Base-by-base conservation (phyloP, 2,797 vertebrate genomes). In the Rhincodon typus region DNA sequence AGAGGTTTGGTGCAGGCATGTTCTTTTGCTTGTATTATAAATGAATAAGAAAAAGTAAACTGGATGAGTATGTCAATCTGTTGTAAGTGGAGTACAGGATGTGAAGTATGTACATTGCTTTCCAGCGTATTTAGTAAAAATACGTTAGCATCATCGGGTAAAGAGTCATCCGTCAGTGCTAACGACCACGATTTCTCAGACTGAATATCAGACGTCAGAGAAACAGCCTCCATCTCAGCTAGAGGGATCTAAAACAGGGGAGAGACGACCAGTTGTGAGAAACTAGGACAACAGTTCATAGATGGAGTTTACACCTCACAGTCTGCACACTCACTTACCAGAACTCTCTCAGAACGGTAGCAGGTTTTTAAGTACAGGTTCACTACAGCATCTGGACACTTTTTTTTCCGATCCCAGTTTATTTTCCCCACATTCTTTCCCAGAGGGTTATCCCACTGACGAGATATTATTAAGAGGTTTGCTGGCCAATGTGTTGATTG, bases 211-310 rank as follows among this genome's bases (percentile, higher is more conserved):
- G 98, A 99, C 98, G 98, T 98, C 99, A 99, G 98, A 99, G 99
- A 99, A 97, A 99, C 98, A 98, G 98, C 99, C 98, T 99, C 99
- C 99, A 99, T 99, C 98, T 99, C 99, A 97, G 99, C 99, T 98
- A 99, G 98, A 98, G 98, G 99, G 97, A 99, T 99, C 99, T 99
- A 98, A 62, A 98, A 98, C 97, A 97, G 97, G 98, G 98, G 98
- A 99, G 98, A 99, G 98, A 99, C 97, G 98, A 98, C 97, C 96
- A 98, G 98, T 97, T 97, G 97, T 99, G 97, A 99, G 98, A 98
- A 98, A 98, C 96, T 77, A 74, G 50, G 94, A 74, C 27, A 95
- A 95, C 46, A 95, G 30, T 77, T 95, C 70, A 95, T 46, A 95
- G 67, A 95, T 95, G 94, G 94, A 95, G 46, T 95, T 93, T 50